A percentile compares a stretch with the other conserved stretches of the same genome.
Evolutionary conservation across 2,888 invertebrate species (phyloP).

Genomic region (Hypolimnas misippus): DNA sequence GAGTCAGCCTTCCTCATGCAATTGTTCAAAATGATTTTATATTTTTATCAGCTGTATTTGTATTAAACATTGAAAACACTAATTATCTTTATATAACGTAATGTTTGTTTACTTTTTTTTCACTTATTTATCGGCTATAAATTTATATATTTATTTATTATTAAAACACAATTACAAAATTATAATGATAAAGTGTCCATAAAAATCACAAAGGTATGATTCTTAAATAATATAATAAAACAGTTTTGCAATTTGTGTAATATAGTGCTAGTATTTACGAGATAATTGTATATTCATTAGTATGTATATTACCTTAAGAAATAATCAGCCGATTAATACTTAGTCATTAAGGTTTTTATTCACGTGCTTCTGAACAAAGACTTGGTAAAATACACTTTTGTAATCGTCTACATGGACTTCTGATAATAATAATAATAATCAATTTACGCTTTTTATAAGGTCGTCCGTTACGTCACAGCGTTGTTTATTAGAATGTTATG

Average conservation of each 20-base stretch:
- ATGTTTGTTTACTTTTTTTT: too few species aligned
- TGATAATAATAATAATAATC: neutral
- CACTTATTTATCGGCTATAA: too few species aligned
- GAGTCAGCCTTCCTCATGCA: too few species aligned
- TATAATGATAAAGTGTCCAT: too few species aligned
- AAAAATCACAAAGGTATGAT: too few species aligned
- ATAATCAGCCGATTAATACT: neutral
- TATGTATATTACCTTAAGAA: neutral
- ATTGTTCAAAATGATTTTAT: too few species aligned
- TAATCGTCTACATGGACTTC: neutral
- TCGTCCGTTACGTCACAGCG: conserved; percentile 1
- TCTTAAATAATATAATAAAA: too few species aligned
- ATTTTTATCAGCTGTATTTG: too few species aligned
- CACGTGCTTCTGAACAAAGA: neutral
- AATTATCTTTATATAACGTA: too few species aligned
- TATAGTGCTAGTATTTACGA: neutral
- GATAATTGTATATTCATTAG: neutral
- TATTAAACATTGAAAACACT: too few species aligned
- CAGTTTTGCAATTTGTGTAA: neutral
- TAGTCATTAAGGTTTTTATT: neutral
- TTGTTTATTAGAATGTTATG: conserved; percentile 13
- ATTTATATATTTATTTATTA: too few species aligned
- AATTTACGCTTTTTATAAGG: conserved; percentile 19
- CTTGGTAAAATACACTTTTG: neutral
- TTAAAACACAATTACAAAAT: too few species aligned